A percentile compares a stretch with the other conserved stretches of the same genome.
These are phyloP conservation scores for Falco columbarius DNA, from an alignment of 2,797 vertebrate genomes.

Conservation along the genomic window DNA sequence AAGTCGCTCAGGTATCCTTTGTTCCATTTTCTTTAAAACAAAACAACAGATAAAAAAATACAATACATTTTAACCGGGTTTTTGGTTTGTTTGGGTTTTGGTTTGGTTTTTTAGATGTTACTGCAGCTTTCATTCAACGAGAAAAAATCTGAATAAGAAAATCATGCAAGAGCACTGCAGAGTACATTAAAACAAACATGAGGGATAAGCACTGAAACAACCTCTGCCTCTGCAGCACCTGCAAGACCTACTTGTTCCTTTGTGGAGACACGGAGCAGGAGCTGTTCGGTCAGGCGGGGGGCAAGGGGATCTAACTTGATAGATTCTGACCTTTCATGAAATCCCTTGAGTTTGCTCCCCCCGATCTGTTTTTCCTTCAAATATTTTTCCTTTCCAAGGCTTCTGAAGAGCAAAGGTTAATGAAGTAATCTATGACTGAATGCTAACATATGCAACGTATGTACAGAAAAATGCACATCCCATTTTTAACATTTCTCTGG, in stretches of 20 bases:
- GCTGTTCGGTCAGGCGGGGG: fast-evolving
- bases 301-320: background rate
- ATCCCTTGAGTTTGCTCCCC: background rate
- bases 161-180: background rate
- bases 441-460: conserved; percentile 12
- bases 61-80: background rate
- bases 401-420: conserved; percentile 64
- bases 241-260: background rate
- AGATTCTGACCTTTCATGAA: conserved; percentile 34
- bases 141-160: background rate
- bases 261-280: background rate
- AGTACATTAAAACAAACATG: background rate
- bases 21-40: background rate
- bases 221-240: background rate
- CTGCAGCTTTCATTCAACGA: background rate
- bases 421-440: conserved; percentile 39
- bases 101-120: background rate
- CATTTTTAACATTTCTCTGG: conserved; percentile 53
- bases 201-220: background rate
- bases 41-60: background rate
- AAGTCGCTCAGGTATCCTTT: background rate
- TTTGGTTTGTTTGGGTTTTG: background rate
- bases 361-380: background rate
- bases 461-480: conserved; percentile 33
- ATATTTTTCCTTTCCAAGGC: conserved; percentile 17